These are phyloP conservation scores for Penaeus chinensis DNA, from an alignment of 1,140 invertebrate genomes.

Conservation along the genomic window DNA sequence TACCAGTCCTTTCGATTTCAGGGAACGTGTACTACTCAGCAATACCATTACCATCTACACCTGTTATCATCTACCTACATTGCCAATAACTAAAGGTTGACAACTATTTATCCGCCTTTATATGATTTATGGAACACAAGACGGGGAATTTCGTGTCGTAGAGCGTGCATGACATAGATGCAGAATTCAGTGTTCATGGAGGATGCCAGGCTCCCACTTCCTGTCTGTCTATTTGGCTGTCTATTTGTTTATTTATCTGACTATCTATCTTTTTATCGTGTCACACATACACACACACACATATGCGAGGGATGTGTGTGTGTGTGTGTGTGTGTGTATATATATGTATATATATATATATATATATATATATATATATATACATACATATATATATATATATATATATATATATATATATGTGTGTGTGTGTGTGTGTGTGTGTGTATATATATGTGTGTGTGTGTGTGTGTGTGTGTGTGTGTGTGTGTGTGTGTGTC, in stretches of 20 bases:
- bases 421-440: neutral
- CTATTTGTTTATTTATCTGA: neutral
- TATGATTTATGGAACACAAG: too few relatives aligned
- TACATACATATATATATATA: slow-evolving; percentile 9
- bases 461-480: neutral
- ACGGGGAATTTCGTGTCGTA: too few relatives aligned
- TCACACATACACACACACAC: neutral
- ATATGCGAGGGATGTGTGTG: neutral
- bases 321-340: slow-evolving; percentile 8
- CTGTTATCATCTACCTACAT: too few relatives aligned
- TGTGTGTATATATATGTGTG: neutral
- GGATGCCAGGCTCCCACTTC: too few relatives aligned
- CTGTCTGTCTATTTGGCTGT: too few relatives aligned
- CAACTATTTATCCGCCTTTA: too few relatives aligned
- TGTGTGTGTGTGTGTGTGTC: neutral
- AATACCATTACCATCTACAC: too few relatives aligned
- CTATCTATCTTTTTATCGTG: neutral
- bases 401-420: neutral
- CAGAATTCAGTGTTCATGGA: too few relatives aligned
- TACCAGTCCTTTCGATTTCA: too few relatives aligned
- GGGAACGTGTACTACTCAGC: too few relatives aligned
- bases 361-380: slow-evolving; percentile 25
- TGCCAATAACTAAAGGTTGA: too few relatives aligned
- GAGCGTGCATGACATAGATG: too few relatives aligned
- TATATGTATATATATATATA: slow-evolving; percentile 9